Base-by-base conservation (phyloP, 1,140 invertebrate genomes). In the Hypsibius dujardini region DNA sequence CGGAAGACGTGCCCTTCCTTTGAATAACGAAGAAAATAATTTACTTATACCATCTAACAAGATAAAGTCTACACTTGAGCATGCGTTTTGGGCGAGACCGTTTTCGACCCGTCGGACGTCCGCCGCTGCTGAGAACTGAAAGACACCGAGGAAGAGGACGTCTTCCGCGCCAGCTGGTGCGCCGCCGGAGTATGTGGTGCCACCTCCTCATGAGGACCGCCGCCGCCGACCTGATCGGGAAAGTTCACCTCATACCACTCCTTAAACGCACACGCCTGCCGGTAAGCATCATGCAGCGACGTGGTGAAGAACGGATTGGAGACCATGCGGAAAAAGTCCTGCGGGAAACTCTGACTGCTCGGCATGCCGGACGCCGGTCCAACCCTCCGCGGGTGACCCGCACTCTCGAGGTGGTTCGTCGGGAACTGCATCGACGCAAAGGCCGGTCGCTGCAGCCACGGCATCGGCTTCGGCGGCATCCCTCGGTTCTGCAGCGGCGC, bases 271-370 rank as follows among this genome's bases (percentile, higher is more conserved):
- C 62, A 67, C 3, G 62, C 62, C 45, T 67, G 62, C 62, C 62
- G 62, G 42, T 67, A 67, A 3, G 62, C 62, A 15, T 67, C 62
- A 3, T 67, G 62, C 12, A 67, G 42, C 12, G 62, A 67, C 3
- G 62, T 67, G 42, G 12, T 15, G 62, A 67, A 67, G 42, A 67
- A 67, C 3, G 62, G 62, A 42, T 67, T 67, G 42, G 62, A 67
- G 42, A 67, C 62, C 12, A 42, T 67, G 7, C 3, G 62, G 7
- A 42, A 42, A 67, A 67, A 67, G 12, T 42, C 62, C 45, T 67
- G 62, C 7, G 62, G 62, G 45, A 67, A 67, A 42, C 12, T 15
- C 12, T 42, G 62, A 45, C 62, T 67, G 42, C 12, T 7, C 3
- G 62, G 42, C 42, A 67, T 42, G 42, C 12, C 62, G 42, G 3